These are phyloP conservation scores for Genyomyrus donnyi DNA, from an alignment of 2,113 vertebrate genomes.

Conservation along the genomic window DNA sequence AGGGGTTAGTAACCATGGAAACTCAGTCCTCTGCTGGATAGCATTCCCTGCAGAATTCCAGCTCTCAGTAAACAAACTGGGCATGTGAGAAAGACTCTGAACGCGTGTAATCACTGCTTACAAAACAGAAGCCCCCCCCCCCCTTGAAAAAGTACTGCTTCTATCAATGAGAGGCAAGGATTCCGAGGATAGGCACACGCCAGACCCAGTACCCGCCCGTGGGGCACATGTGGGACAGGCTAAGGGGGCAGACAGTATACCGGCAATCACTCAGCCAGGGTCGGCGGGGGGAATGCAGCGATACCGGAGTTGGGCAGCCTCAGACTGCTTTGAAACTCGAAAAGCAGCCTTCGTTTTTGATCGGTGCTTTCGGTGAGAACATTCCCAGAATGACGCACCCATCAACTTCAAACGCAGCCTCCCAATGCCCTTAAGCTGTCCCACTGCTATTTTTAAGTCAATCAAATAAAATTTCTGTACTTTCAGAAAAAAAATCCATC, in stretches of 20 bases:
- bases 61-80: conserved; percentile 64
- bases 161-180: not conserved
- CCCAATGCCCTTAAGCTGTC: not conserved
- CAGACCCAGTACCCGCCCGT: not conserved
- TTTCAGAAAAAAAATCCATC: not conserved
- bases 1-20: conserved; percentile 65
- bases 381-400: not conserved
- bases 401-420: conserved; percentile 21
- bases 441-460: not conserved
- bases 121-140: conserved; percentile 3
- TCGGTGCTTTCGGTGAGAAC: not conserved
- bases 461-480: not conserved
- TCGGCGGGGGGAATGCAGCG: not conserved
- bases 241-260: not conserved
- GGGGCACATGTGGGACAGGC: not conserved
- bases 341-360: not conserved
- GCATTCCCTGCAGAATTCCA: conserved; percentile 60
- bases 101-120: conserved; percentile 15
- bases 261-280: not conserved
- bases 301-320: not conserved
- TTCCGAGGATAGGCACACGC: not conserved
- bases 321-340: not conserved
- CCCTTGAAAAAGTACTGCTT: not conserved
- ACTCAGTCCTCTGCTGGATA: conserved; percentile 53
- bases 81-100: conserved; percentile 55